Evolutionary conservation across 1,140 invertebrate genomes (phyloP).

Genomic region (Heliconius nattereri): DNA sequence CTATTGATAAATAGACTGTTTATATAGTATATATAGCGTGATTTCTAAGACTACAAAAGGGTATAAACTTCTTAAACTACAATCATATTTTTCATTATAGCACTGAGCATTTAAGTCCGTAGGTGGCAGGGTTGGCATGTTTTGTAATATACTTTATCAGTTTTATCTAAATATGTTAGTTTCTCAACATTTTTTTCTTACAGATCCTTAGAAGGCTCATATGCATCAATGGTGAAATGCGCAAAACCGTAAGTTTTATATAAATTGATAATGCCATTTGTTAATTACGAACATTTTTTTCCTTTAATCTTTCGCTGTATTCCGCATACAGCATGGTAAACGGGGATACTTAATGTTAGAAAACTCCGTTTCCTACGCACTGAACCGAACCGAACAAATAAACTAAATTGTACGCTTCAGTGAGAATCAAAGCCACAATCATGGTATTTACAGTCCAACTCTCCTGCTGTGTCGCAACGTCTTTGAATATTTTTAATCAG

Average conservation of each 20-base stretch:
- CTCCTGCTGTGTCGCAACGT: too few relatives aligned
- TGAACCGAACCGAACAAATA: too few relatives aligned
- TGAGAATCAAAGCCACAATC: too few relatives aligned
- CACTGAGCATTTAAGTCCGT: not conserved
- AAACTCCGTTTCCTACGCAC: too few relatives aligned
- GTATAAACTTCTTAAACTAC: not conserved
- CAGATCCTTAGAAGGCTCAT: constrained; percentile 77
- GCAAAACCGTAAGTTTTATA: constrained; percentile 78
- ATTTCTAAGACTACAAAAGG: not conserved
- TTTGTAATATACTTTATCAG: not conserved
- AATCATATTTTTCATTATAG: constrained; percentile 15
- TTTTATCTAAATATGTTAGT: not conserved
- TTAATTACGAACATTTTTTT: too few relatives aligned
- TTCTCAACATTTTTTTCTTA: constrained; percentile 40
- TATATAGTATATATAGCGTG: not conserved
- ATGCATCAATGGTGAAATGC: constrained; percentile 77
- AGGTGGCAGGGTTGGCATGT: constrained; percentile 30
- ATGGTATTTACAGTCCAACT: too few relatives aligned
- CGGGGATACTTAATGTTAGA: too few relatives aligned
- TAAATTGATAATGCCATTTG: not conserved
- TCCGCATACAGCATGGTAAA: too few relatives aligned
- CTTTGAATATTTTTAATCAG: not conserved
- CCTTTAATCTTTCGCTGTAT: too few relatives aligned
- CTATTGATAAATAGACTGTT: too few relatives aligned
- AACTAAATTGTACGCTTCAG: too few relatives aligned